Evolutionary conservation across 1,140 invertebrate genomes (phyloP).

Genomic region (Papilio polyxenes): DNA sequence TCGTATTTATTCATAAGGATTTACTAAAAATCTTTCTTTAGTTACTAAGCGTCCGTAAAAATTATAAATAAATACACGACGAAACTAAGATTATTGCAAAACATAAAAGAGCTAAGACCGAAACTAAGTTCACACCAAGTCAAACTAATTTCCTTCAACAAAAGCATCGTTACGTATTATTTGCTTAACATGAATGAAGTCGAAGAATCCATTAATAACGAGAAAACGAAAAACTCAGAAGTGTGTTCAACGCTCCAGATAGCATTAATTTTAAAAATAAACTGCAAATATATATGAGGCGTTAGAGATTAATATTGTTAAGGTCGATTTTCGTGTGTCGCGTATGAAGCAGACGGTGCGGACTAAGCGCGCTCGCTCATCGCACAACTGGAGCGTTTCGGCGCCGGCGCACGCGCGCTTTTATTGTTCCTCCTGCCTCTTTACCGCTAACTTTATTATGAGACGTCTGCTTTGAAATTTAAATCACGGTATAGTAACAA

Average conservation of each 20-base stretch:
- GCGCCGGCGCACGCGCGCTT: conserved; percentile 67
- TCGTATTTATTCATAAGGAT: neutral
- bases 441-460: conserved; percentile 60
- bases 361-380: conserved; percentile 31
- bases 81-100: neutral
- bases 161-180: conserved; percentile 1
- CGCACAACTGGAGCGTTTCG: conserved; percentile 71
- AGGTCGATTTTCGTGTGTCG: conserved; percentile 23
- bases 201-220: conserved; percentile 35
- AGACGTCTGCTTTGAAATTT: conserved; percentile 65
- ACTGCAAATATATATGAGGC: conserved; percentile 18
- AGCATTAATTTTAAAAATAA: conserved; percentile 30
- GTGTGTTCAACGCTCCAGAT: conserved; percentile 32
- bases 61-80: neutral
- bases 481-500: conserved; percentile 53
- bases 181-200: conserved; percentile 34
- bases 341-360: neutral
- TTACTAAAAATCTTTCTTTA: neutral
- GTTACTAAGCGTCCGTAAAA: neutral
- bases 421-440: conserved; percentile 57
- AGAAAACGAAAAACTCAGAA: conserved; percentile 26
- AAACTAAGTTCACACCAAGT: neutral
- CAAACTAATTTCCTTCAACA: conserved; percentile 18
- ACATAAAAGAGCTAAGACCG: neutral
- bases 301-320: conserved; percentile 21